Conservation (phyloP, 1,140 invertebrate species). For the Fopius arisanus region DNA sequence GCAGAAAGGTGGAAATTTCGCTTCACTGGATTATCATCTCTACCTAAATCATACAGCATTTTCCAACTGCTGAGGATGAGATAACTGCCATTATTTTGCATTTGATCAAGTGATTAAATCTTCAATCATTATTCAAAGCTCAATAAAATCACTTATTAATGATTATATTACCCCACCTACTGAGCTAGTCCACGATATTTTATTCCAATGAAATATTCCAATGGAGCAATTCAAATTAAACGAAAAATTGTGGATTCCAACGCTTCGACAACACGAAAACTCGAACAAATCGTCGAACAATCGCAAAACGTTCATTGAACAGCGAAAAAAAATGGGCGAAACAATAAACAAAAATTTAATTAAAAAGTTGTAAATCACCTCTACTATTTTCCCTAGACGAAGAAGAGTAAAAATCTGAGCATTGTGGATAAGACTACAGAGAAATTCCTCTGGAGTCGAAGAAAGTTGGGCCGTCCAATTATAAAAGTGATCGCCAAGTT, state of each 20-base stretch:
- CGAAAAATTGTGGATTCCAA: too few relatives aligned
- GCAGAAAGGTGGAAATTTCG: background rate
- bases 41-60: conserved; percentile 8
- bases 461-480: background rate
- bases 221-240: too few relatives aligned
- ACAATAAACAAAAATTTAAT: background rate
- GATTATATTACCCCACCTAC: too few relatives aligned
- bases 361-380: background rate
- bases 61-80: background rate
- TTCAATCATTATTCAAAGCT: too few relatives aligned
- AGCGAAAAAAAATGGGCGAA: background rate
- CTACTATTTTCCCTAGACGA: background rate
- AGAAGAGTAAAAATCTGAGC: background rate
- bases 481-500: conserved; percentile 9
- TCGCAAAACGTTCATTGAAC: too few relatives aligned
- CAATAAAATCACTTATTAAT: too few relatives aligned
- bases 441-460: background rate
- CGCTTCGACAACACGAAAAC: too few relatives aligned
- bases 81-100: background rate
- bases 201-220: too few relatives aligned
- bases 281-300: too few relatives aligned
- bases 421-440: background rate
- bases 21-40: conserved; percentile 3
- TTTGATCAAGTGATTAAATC: background rate
- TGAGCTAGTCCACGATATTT: too few relatives aligned